These are phyloP conservation scores for Diarsia brunnea DNA, from an alignment of 2,888 invertebrate genomes.

Conservation along the genomic window DNA sequence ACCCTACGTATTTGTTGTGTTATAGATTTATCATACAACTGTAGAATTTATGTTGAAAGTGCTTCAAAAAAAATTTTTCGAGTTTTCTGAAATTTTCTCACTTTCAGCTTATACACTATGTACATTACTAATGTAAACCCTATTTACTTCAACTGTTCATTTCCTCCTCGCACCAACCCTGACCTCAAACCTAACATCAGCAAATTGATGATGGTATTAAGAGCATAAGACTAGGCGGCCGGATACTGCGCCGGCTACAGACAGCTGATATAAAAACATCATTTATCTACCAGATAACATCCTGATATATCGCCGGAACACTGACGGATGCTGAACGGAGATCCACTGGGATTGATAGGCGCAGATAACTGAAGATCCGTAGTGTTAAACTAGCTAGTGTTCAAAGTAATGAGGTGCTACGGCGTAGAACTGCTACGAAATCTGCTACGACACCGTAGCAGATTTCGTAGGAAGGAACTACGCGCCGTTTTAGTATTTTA, in stretches of 20 bases:
- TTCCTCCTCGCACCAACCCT: conserved; percentile 16
- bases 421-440: conserved; percentile 35
- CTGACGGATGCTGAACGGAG: conserved; percentile 47
- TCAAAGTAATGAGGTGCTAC: conserved; percentile 31
- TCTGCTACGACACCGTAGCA: conserved; percentile 34
- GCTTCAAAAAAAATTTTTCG: background rate
- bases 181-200: conserved; percentile 14
- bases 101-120: background rate
- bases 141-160: background rate
- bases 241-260: conserved; percentile 48
- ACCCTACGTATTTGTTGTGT: background rate
- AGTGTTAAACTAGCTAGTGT: conserved; percentile 23
- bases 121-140: background rate
- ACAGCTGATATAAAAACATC: conserved; percentile 62
- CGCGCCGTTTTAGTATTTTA: background rate
- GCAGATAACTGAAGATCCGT: conserved; percentile 29
- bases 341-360: conserved; percentile 53
- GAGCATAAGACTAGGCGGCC: conserved; percentile 48
- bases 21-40: background rate
- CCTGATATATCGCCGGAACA: conserved; percentile 53
- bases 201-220: conserved; percentile 59
- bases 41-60: background rate
- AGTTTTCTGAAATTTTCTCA: background rate
- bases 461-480: background rate
- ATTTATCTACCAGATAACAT: conserved; percentile 64